phyloP scores from a whole-genome alignment of 2,888 invertebrate species.

The Troides helena region DNA sequence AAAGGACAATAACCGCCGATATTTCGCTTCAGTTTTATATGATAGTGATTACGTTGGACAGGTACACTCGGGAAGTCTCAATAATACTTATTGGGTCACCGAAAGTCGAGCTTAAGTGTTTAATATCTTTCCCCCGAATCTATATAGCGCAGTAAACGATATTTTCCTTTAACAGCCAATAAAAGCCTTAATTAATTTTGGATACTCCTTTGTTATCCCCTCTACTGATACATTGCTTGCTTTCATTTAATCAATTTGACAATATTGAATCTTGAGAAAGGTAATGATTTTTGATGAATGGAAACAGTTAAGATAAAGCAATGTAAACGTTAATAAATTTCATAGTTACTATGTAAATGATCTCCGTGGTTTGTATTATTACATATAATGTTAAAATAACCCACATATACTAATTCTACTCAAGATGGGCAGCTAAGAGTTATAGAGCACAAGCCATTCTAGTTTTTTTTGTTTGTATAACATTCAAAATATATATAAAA shows the following conservation, averaged over 20 bases:
- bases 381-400: too few species aligned
- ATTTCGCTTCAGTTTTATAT: neutral
- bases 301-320: neutral
- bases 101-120: constrained; percentile 4
- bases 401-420: too few species aligned
- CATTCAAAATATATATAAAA: too few species aligned
- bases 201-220: neutral
- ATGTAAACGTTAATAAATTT: neutral
- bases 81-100: constrained; percentile 12
- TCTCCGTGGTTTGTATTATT: neutral
- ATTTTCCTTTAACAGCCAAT: neutral
- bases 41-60: neutral
- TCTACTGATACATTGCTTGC: neutral
- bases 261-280: neutral
- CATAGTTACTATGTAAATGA: neutral
- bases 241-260: neutral
- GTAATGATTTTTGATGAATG: neutral
- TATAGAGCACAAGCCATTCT: too few species aligned
- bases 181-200: constrained; percentile 13
- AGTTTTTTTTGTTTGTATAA: too few species aligned
- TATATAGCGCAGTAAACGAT: constrained; percentile 8
- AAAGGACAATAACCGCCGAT: neutral
- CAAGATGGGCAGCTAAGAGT: too few species aligned
- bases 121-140: constrained; percentile 5
- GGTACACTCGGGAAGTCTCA: constrained; percentile 9